phyloP scores from a whole-genome alignment of 2,888 invertebrate genomes.

The Tipula vernalis region DNA sequence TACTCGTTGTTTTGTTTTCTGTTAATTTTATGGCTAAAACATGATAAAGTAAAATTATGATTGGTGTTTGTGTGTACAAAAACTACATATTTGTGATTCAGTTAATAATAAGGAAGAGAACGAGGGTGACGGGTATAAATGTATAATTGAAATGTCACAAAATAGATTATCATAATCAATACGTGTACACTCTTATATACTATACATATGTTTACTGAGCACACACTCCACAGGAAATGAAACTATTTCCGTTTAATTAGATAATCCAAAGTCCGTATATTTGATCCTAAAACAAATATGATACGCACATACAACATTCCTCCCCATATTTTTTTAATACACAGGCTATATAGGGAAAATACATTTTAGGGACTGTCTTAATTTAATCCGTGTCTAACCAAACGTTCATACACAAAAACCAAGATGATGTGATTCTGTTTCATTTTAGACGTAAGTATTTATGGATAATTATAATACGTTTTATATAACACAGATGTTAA shows the following conservation, averaged over 20 bases:
- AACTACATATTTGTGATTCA: neutral
- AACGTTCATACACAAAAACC: neutral
- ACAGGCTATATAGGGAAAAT: neutral
- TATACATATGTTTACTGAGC: neutral
- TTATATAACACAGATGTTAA: conserved; percentile 5
- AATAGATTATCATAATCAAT: neutral
- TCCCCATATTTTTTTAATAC: neutral
- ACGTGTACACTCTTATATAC: neutral
- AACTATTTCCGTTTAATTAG: neutral
- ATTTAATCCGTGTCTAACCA: neutral
- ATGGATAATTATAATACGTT: neutral
- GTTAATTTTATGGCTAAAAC: neutral
- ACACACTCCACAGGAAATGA: neutral
- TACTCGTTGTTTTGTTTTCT: neutral
- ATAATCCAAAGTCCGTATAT: neutral
- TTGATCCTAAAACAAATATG: neutral
- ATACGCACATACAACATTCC: neutral
- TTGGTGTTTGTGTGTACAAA: neutral
- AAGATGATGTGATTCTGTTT: neutral
- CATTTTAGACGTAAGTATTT: neutral
- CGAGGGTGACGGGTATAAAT: neutral
- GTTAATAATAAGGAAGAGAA: neutral
- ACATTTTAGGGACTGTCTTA: neutral
- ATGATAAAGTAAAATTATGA: neutral
- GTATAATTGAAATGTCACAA: neutral